Base-by-base conservation (phyloP, 2,888 invertebrate genomes). In the Ellobium chinense region DNA sequence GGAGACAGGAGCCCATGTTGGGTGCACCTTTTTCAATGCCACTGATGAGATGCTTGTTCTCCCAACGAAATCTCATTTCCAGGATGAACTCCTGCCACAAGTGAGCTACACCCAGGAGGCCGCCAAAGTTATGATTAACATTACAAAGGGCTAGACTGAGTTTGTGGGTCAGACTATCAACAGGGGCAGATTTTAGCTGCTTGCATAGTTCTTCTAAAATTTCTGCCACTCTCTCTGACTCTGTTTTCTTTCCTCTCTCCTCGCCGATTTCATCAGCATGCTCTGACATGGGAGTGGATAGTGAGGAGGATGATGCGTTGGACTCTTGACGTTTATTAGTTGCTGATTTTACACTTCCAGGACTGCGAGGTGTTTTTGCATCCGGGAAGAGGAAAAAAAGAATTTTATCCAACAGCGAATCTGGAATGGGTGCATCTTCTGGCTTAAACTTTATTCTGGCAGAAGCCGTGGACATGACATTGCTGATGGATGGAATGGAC, bases 71-170 rank as follows among this genome's bases (percentile, higher is more conserved):
- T 83, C 98, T 95, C 92, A 99, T 95, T 92, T 98, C 97, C 87
- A 97, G 95, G 0, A 96, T 95, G 91, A 99, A 97, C 92, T 98
- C 98, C 89, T 97, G 96, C 99, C 99, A 99, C 21, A 99, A 92
- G 90, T 98, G 97, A 0, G 97, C 97, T 77, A 98, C 94, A 0
- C 95, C 94, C 27, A 90, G 85, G 29, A 94, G 83, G 5, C 97
- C 95, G 29, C 96, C 95, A 78, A 89, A 84, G 66, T 90, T 89
- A 76, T 91, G 88, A 84, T 92, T 91, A 27, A 92, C 86, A 58
- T 92, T 87, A 86, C 90, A 91, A 81, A 95, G 85, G 96, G 94
- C 37, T 36, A 97, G 94, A 0, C 97, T 95, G 36, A 98, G 93
- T 62, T 97, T 95, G 95, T 97, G 96, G 0, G 96, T 95, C 62